These are phyloP conservation scores for Xiphophorus hellerii DNA, from an alignment of 2,113 vertebrate species.

Conservation along the genomic window DNA sequence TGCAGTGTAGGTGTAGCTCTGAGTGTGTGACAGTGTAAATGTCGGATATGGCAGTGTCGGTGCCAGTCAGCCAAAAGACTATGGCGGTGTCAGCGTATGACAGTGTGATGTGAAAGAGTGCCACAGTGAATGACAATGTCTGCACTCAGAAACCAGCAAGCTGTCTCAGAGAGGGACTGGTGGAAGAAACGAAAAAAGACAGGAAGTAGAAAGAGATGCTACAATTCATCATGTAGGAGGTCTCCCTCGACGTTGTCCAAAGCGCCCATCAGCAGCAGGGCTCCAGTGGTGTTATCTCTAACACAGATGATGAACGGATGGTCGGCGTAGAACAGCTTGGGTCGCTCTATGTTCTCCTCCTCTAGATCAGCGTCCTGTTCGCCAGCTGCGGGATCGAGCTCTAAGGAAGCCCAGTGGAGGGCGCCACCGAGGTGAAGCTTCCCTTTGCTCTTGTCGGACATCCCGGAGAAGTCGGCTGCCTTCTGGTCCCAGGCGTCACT, in stretches of 20 bases:
- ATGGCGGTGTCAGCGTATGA: slow-evolving; percentile 52
- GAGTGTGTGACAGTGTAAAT: slow-evolving; percentile 22
- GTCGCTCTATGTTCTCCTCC: slow-evolving; percentile 56
- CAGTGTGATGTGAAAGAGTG: slow-evolving; percentile 57
- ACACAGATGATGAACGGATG: slow-evolving; percentile 73
- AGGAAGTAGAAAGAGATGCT: slow-evolving; percentile 18
- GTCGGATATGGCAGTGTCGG: slow-evolving; percentile 40
- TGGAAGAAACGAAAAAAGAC: background rate
- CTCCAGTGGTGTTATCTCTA: slow-evolving; percentile 58
- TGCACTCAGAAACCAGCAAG: slow-evolving; percentile 35
- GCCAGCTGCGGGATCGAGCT: slow-evolving; percentile 58
- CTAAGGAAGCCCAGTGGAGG: slow-evolving; percentile 72
- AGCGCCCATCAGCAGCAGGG: slow-evolving; percentile 73
- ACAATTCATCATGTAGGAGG: slow-evolving; percentile 72
- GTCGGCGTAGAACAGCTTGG: slow-evolving; percentile 71
- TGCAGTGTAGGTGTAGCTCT: slow-evolving; percentile 38
- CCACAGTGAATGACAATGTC: slow-evolving; percentile 63
- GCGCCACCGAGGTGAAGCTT: slow-evolving; percentile 64
- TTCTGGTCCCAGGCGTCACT: slow-evolving; percentile 64
- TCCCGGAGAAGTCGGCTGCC: slow-evolving; percentile 64
- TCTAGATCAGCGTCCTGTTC: slow-evolving; percentile 13
- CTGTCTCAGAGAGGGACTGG: slow-evolving; percentile 1
- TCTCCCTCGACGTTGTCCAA: slow-evolving; percentile 66
- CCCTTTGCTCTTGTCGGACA: slow-evolving; percentile 36
- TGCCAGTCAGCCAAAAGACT: slow-evolving; percentile 46